phyloP scores from a whole-genome alignment of 2,113 vertebrate genomes.

The Aplodontia rufa region DNA sequence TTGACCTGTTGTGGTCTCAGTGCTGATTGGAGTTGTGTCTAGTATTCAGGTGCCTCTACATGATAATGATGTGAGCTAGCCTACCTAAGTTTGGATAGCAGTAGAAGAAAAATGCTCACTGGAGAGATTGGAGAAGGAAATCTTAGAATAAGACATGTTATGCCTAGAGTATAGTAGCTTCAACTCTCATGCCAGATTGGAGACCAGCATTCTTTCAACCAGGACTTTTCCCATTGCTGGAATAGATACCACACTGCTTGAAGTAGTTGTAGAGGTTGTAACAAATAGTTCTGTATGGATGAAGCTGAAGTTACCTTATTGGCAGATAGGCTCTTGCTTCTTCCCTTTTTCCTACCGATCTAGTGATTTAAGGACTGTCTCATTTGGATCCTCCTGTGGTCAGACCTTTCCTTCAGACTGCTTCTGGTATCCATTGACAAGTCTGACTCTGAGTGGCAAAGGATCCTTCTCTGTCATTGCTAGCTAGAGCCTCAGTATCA shows the following conservation, averaged over 20 bases:
- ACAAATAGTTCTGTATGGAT: slow-evolving; percentile 31
- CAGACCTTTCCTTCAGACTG: slow-evolving; percentile 63
- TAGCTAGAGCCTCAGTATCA: slow-evolving; percentile 67
- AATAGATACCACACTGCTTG: slow-evolving; percentile 32
- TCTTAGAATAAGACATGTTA: slow-evolving; percentile 40
- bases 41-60: slow-evolving; percentile 14
- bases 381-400: slow-evolving; percentile 34
- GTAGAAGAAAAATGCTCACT: slow-evolving; percentile 27
- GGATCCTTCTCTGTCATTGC: slow-evolving; percentile 58
- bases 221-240: slow-evolving; percentile 29
- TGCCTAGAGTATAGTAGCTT: slow-evolving; percentile 11
- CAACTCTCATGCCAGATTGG: slow-evolving; percentile 43
- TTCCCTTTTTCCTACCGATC: slow-evolving; percentile 30
- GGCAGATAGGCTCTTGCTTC: slow-evolving; percentile 50
- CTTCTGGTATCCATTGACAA: slow-evolving; percentile 63
- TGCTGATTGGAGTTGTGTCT: slow-evolving; percentile 37
- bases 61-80: slow-evolving; percentile 40
- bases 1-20: slow-evolving; percentile 27
- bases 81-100: slow-evolving; percentile 17
- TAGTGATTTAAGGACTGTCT: slow-evolving; percentile 57
- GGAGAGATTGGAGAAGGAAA: slow-evolving; percentile 25
- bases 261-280: slow-evolving; percentile 27
- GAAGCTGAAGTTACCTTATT: slow-evolving; percentile 55
- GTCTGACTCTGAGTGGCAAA: slow-evolving; percentile 52
- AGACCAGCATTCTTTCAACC: slow-evolving; percentile 49